These are phyloP conservation scores for Conchocele bisecta DNA, from an alignment of 2,888 invertebrate species.

Conservation along the genomic window DNA sequence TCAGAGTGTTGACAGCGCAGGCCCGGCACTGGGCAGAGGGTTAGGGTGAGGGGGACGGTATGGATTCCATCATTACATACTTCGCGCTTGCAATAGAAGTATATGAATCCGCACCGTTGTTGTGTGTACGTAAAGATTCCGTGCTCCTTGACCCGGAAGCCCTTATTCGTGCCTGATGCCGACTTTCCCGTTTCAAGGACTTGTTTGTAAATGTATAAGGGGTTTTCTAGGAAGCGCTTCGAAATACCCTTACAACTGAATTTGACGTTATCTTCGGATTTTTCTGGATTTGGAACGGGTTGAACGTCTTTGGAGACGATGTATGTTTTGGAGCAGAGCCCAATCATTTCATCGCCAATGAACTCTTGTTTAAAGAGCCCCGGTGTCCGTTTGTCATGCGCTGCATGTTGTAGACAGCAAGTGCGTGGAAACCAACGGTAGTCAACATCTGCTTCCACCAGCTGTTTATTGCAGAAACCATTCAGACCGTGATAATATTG, in stretches of 20 bases:
- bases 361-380: not conserved
- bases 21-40: not conserved
- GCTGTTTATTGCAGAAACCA: not conserved
- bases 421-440: not conserved
- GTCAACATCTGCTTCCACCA: not conserved
- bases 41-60: not conserved
- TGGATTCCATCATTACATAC: not conserved
- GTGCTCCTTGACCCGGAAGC: not conserved
- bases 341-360: not conserved
- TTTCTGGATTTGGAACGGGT: not conserved
- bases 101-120: not conserved
- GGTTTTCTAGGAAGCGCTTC: not conserved
- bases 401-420: not conserved
- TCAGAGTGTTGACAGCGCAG: too few relatives aligned
- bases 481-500: not conserved
- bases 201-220: not conserved
- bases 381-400: not conserved
- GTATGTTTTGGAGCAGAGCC: slow-evolving; percentile 9
- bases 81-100: slow-evolving; percentile 1
- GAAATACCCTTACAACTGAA: slow-evolving; percentile 2
- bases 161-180: not conserved
- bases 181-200: not conserved
- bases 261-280: not conserved
- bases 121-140: not conserved
- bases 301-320: not conserved